These are phyloP conservation scores for Ariolimax columbianus DNA, from an alignment of 2,888 invertebrate species.

Conservation along the genomic window DNA sequence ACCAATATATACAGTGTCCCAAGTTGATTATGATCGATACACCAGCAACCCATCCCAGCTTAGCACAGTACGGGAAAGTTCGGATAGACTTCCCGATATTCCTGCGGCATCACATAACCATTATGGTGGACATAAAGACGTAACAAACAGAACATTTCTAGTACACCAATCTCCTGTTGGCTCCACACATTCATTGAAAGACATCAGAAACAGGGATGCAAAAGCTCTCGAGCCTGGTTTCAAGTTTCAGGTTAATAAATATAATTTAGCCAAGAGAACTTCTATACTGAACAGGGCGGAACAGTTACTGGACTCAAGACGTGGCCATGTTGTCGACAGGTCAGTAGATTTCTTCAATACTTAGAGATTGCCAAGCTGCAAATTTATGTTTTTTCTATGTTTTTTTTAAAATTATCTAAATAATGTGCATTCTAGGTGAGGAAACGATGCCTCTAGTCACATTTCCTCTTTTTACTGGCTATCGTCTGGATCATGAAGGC, in stretches of 20 bases:
- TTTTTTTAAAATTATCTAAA: too few relatives aligned
- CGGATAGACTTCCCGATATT: neutral
- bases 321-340: conserved; percentile 32
- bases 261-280: conserved; percentile 35
- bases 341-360: neutral
- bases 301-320: conserved; percentile 36
- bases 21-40: conserved; percentile 36
- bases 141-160: conserved; percentile 15
- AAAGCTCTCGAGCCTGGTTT: conserved; percentile 9
- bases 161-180: neutral
- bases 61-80: conserved; percentile 18
- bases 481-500: too few relatives aligned
- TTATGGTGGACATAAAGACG: neutral
- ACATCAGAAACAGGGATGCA: neutral
- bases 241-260: conserved; percentile 38
- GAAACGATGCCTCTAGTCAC: too few relatives aligned
- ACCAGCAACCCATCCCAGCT: conserved; percentile 32
- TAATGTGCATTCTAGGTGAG: too few relatives aligned
- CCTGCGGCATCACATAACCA: neutral
- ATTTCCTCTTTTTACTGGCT: too few relatives aligned
- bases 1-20: conserved; percentile 33
- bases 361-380: neutral
- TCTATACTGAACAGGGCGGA: conserved; percentile 48
- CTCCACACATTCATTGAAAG: neutral
- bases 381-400: too few relatives aligned